Evolutionary conservation across 2,113 vertebrate genomes (phyloP).

Genomic region (Gadus macrocephalus): DNA sequence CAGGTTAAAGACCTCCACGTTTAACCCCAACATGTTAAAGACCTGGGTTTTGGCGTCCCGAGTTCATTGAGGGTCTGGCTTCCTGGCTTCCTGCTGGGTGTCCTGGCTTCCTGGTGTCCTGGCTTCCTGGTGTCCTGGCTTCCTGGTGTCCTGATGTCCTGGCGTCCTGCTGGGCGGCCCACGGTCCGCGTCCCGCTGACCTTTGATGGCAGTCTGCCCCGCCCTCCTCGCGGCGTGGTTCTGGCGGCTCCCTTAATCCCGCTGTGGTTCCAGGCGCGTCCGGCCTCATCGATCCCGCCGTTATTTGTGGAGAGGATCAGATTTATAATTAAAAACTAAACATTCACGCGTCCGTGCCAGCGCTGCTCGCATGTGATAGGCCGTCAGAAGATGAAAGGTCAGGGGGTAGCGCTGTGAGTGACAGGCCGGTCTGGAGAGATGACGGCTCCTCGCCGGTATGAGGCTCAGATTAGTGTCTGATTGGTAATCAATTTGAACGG

Average conservation of each 20-base stretch:
- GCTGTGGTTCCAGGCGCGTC: conserved; percentile 50
- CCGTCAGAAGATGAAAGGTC: conserved; percentile 68
- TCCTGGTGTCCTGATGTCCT: no score
- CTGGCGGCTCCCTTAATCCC: conserved; percentile 54
- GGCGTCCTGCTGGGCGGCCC: no score
- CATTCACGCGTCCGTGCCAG: conserved; percentile 62
- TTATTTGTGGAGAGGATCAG: conserved; percentile 76
- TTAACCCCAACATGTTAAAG: no score
- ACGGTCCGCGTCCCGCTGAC: background rate
- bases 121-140: no score
- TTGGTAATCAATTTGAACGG: conserved; percentile 16
- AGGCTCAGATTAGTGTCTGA: conserved; percentile 47
- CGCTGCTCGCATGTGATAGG: conserved; percentile 68
- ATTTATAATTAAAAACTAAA: conserved; percentile 73
- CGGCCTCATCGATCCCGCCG: conserved; percentile 71
- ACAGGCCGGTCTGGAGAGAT: conserved; percentile 44
- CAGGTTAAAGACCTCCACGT: no score
- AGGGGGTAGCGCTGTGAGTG: conserved; percentile 36
- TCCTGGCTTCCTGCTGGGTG: no score
- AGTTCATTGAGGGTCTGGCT: no score
- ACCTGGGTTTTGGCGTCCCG: no score
- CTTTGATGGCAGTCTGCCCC: conserved; percentile 27
- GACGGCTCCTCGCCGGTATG: conserved; percentile 54
- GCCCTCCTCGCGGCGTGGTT: conserved; percentile 12
- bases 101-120: no score